These are phyloP conservation scores for Nomada fucata DNA, from an alignment of 2,888 invertebrate genomes.

Conservation along the genomic window DNA sequence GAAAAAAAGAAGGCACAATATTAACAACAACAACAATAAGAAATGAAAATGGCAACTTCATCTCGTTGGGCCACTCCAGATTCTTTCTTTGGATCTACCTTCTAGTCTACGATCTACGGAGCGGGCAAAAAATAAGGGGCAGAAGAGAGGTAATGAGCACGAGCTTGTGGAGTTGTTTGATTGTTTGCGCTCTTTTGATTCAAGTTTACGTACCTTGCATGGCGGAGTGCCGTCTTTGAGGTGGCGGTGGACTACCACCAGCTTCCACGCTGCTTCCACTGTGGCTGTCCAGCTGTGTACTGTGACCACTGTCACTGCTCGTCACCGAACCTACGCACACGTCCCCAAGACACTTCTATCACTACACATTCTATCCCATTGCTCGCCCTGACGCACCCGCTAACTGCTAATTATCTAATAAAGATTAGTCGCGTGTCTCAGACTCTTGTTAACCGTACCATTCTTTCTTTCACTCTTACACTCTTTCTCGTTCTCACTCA, in stretches of 20 bases:
- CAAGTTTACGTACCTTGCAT: constrained; percentile 84
- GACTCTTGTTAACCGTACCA: constrained; percentile 18
- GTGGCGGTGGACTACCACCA: constrained; percentile 85
- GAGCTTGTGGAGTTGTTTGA: constrained; percentile 52
- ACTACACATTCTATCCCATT: constrained; percentile 77
- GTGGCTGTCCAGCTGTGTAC: constrained; percentile 89
- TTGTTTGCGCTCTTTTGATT: constrained; percentile 17
- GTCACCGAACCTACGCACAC: constrained; percentile 91
- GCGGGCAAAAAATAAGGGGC: constrained; percentile 52
- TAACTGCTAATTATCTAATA: constrained; percentile 60
- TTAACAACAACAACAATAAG: neutral
- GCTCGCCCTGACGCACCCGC: constrained; percentile 59
- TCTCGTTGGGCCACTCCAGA: constrained; percentile 55
- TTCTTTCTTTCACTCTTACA: constrained; percentile 1
- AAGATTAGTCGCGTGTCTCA: constrained; percentile 28
- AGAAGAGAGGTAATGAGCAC: constrained; percentile 56
- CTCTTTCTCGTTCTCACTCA: neutral
- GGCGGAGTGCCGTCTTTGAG: constrained; percentile 85
- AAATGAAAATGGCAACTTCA: constrained; percentile 2
- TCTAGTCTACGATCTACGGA: constrained; percentile 67
- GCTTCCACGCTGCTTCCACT: constrained; percentile 87
- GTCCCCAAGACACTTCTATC: constrained; percentile 82
- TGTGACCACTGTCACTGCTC: constrained; percentile 96
- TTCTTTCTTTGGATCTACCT: constrained; percentile 55
- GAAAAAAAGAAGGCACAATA: neutral